Percentiles rank a stretch among this genome's conserved stretches.
Evolutionary conservation across 1,140 invertebrate genomes (phyloP).

Genomic region (Solenopsis fugax): DNA sequence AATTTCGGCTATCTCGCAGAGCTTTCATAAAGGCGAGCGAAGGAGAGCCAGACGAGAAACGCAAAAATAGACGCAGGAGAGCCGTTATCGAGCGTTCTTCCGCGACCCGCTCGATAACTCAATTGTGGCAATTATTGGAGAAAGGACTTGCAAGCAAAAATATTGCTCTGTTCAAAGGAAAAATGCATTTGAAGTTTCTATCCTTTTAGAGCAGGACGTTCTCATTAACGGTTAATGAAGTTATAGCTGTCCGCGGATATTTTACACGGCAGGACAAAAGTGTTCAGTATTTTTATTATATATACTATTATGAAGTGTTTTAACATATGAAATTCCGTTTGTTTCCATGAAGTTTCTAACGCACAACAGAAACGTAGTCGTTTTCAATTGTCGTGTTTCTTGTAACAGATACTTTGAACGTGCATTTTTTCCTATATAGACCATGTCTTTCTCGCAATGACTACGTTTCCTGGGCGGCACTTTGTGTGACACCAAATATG

Average conservation of each 20-base stretch:
- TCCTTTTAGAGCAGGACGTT: background rate
- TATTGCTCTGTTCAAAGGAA: background rate
- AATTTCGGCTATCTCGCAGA: constrained; percentile 20
- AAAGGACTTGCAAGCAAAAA: background rate
- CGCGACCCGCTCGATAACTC: background rate
- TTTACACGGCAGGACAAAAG: background rate
- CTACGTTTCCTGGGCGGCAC: background rate
- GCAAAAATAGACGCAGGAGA: constrained; percentile 28
- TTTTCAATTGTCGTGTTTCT: background rate
- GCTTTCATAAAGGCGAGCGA: background rate
- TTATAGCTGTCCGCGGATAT: background rate
- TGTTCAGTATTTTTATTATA: background rate
- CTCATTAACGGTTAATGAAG: background rate
- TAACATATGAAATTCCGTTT: background rate
- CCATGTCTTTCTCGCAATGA: background rate
- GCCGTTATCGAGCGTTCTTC: background rate
- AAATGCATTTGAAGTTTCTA: background rate
- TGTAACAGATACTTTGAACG: background rate
- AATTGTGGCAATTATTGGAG: background rate
- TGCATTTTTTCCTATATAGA: background rate
- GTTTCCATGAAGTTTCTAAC: background rate
- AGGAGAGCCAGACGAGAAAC: background rate
- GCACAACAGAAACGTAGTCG: background rate
- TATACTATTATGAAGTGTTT: too few relatives aligned
- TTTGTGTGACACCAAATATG: background rate